Evolutionary conservation across 2,888 invertebrate genomes (phyloP), one percentile per base, ranked within the genome.

Genomic region (Resseliella maxima): DNA sequence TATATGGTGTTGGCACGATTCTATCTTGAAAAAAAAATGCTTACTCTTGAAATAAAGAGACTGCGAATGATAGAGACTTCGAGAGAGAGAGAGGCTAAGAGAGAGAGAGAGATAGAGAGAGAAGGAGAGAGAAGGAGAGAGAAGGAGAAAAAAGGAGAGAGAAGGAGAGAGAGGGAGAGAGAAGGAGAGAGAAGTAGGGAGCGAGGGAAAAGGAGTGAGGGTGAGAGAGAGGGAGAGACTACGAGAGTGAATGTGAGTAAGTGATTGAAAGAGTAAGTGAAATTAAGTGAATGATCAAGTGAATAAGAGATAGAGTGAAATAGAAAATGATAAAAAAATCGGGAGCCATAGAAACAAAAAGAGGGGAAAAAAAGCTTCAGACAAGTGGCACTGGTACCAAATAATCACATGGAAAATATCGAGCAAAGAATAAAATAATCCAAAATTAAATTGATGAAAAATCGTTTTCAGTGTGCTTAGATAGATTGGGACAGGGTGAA

Each of bases 401-500:
- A 72, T 31, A 72, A 72, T 35, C 72, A 15, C 72, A 72, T 72
- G 31, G 72, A 72, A 72, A n/a, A 31, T n/a, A 72, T 72, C 35
- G 72, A 72, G 72, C 27, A 15, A 72, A 31, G 15, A 72, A 31
- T 72, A 72, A 72, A 72, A 31, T 35, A 72, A 72, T 72, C 72
- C 72, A 72, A 72, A 72, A 31, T 72, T 72, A 72, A 72, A 72
- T 72, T 72, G 72, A 72, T 72, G 72, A 72, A 72, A 72, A 72
- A 72, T 72, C 72, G 72, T 72, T 35, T 31, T 72, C 15, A 15
- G 6, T 31, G 72, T 72, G 72, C 31, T 12, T 72, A 35, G 31
- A 72, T 12, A 15, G 31, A 31, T 15, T 1, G n/a, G n/a, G n/a
- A n/a, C 15, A 15, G 18, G 8, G 15, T 31, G 31, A 72, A 72